Evolutionary conservation across 2,797 vertebrate genomes (phyloP).

Genomic region (Labeo calbasu): DNA sequence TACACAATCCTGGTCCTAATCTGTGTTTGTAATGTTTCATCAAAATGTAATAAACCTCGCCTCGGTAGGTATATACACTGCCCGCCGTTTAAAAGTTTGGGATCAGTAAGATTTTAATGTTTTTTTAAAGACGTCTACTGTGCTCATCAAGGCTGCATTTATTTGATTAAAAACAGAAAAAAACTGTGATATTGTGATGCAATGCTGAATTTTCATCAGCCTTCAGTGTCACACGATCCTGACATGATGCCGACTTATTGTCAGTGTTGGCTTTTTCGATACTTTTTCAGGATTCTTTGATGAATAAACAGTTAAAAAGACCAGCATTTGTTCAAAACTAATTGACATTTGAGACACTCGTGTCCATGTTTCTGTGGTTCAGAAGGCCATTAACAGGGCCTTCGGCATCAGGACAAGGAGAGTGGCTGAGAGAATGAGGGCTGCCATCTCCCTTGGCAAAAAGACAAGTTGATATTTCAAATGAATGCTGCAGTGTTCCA

Average conservation of each 20-base stretch:
- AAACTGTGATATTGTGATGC: background rate
- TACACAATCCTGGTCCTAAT: background rate
- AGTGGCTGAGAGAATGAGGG: constrained; percentile 21
- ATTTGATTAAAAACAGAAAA: background rate
- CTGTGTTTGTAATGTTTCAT: background rate
- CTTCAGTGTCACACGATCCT: background rate
- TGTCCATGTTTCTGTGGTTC: constrained; percentile 29
- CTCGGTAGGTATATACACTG: background rate
- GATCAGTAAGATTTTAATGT: background rate
- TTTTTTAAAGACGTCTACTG: background rate
- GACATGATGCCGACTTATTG: background rate
- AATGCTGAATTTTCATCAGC: background rate
- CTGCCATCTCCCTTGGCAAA: constrained; percentile 54
- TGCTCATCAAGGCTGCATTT: background rate
- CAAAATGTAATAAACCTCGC: background rate
- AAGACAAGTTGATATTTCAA: constrained; percentile 59
- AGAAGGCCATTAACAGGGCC: constrained; percentile 27
- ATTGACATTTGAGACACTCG: background rate
- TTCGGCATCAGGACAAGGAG: constrained; percentile 19
- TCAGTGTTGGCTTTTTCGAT: background rate
- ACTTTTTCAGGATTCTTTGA: background rate
- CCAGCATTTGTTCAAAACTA: background rate
- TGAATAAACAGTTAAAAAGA: background rate
- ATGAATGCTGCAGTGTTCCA: constrained; percentile 53
- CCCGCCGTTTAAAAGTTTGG: background rate